Percentiles rank a stretch among this genome's conserved stretches.
Evolutionary conservation across 2,797 vertebrate species (phyloP).

Genomic region (Podargus strigoides): DNA sequence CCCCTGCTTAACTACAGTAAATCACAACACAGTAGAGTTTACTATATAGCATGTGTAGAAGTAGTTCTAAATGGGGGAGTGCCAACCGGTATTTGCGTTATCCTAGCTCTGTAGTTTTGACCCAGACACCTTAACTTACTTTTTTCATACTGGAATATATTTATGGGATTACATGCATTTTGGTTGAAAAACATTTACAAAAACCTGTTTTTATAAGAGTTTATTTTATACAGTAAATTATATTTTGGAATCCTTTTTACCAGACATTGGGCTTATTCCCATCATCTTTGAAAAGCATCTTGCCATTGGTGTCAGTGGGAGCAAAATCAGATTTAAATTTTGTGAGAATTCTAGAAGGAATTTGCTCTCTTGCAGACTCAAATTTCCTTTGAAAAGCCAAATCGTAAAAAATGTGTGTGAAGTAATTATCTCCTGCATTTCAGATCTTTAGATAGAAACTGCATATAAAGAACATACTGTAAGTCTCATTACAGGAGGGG

Average conservation of each 20-base stretch:
- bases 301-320: not conserved
- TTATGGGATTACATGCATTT: slow-evolving; percentile 16
- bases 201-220: slow-evolving; percentile 7
- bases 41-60: not conserved
- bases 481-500: not conserved
- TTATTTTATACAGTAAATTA: slow-evolving; percentile 23
- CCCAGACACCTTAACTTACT: not conserved
- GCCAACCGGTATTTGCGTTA: not conserved
- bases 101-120: slow-evolving; percentile 16
- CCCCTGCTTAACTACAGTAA: not conserved
- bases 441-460: not conserved
- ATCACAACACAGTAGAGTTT: not conserved
- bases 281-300: not conserved
- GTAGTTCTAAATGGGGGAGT: not conserved
- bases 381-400: slow-evolving; percentile 4
- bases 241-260: slow-evolving; percentile 8
- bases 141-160: slow-evolving; percentile 26
- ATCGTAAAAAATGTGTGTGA: not conserved
- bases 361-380: not conserved
- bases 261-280: not conserved
- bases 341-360: not conserved
- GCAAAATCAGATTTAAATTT: not conserved
- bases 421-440: slow-evolving; percentile 4
- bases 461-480: not conserved
- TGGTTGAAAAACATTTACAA: slow-evolving; percentile 26